A percentile compares a stretch with the other conserved stretches of the same genome.
Evolutionary conservation across 2,888 invertebrate species (phyloP).

Genomic region (Chrysomela aeneicollis): DNA sequence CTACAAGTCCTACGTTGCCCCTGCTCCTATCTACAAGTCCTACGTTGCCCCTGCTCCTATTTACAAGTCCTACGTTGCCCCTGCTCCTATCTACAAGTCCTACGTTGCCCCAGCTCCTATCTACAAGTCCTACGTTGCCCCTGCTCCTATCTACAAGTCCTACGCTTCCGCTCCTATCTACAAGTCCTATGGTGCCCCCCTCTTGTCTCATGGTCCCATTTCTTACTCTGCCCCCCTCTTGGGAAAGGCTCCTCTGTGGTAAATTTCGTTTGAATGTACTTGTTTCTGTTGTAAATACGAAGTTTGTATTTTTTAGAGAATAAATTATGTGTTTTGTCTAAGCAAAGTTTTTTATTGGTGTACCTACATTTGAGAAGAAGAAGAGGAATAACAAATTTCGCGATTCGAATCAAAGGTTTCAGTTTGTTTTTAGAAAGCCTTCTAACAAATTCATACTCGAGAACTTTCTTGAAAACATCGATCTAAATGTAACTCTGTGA

Average conservation of each 20-base stretch:
- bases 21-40: constrained; percentile 9
- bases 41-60: constrained; percentile 15
- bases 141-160: constrained; percentile 38
- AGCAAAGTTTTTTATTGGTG: background rate
- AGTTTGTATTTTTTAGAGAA: background rate
- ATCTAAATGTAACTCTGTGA: too few relatives aligned
- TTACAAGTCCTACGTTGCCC: constrained; percentile 32
- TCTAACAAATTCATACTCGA: too few relatives aligned
- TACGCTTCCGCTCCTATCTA: constrained; percentile 28
- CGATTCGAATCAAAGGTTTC: too few relatives aligned
- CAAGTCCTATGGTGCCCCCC: constrained; percentile 33
- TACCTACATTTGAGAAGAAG: too few relatives aligned
- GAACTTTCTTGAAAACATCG: too few relatives aligned
- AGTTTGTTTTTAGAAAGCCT: too few relatives aligned
- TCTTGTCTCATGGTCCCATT: too few relatives aligned
- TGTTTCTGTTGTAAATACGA: constrained; percentile 5
- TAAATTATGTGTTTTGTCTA: background rate
- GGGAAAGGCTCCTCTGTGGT: background rate
- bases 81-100: constrained; percentile 37
- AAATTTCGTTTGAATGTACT: background rate
- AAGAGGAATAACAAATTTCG: too few relatives aligned
- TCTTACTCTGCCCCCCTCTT: constrained; percentile 14
- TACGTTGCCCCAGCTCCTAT: constrained; percentile 38
- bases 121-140: constrained; percentile 35
- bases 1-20: constrained; percentile 21